These are phyloP conservation scores for Phycodurus eques DNA, from an alignment of 2,113 vertebrate species.

Conservation along the genomic window DNA sequence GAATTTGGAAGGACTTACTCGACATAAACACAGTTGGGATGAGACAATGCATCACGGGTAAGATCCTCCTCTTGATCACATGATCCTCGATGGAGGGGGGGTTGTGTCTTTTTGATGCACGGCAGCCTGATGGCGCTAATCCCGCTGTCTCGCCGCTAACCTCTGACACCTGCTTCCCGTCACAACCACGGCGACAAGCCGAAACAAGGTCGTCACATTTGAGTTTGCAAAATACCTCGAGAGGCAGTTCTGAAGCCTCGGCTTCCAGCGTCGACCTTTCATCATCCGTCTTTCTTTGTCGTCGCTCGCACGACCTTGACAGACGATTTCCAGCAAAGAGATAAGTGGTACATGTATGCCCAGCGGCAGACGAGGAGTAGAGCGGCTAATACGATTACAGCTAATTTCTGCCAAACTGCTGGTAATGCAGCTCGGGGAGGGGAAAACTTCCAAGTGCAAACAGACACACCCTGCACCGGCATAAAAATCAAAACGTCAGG, in stretches of 20 bases:
- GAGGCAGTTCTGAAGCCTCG: neutral
- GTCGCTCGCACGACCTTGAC: conserved; percentile 2
- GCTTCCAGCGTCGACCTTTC: neutral
- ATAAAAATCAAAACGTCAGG: conserved; percentile 1
- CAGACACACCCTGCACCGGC: neutral
- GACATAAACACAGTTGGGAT: neutral
- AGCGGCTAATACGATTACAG: conserved; percentile 55
- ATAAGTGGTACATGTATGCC: conserved; percentile 43
- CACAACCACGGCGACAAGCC: conserved; percentile 15
- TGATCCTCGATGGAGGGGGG: neutral
- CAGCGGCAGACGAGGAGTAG: conserved; percentile 25
- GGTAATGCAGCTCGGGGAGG: conserved; percentile 31
- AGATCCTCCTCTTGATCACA: conserved; percentile 2
- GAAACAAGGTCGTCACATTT: conserved; percentile 16
- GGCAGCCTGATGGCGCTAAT: conserved; percentile 1
- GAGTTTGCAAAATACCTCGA: conserved; percentile 14
- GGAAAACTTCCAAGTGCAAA: conserved; percentile 17
- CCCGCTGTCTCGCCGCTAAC: conserved; percentile 2
- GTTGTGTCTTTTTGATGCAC: conserved; percentile 5
- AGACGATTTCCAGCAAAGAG: conserved; percentile 19
- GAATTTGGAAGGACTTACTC: conserved; percentile 46
- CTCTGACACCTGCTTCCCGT: conserved; percentile 25
- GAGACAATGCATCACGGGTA: conserved; percentile 16
- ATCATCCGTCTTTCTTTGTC: conserved; percentile 8
- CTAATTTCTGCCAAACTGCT: conserved; percentile 55